A percentile compares a stretch with the other conserved stretches of the same genome.
phyloP scores from a whole-genome alignment of 2,113 vertebrate species.

The Pelmatolapia mariae region DNA sequence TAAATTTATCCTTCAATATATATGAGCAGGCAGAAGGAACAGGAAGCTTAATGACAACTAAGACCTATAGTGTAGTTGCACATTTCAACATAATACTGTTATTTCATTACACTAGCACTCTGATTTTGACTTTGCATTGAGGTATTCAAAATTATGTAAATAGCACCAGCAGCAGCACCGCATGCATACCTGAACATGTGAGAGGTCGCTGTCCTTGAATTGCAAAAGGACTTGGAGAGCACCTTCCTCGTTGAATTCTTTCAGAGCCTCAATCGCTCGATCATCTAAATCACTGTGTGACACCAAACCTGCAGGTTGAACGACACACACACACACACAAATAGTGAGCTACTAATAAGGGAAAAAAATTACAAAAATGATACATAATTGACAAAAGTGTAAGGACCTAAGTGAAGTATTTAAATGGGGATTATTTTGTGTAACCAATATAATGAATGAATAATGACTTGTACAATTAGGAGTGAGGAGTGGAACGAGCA shows the following conservation, averaged over 20 bases:
- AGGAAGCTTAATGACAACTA: background rate
- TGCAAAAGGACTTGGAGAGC: slow-evolving; percentile 97
- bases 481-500: background rate
- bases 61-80: background rate
- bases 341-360: background rate
- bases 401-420: background rate
- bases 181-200: slow-evolving; percentile 91
- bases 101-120: background rate
- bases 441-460: background rate
- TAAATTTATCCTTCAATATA: background rate
- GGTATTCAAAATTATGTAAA: background rate
- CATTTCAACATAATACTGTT: background rate
- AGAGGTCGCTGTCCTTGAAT: slow-evolving; percentile 99
- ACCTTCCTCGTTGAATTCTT: slow-evolving; percentile 99
- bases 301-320: slow-evolving; percentile 84
- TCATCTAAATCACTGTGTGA: slow-evolving; percentile 99
- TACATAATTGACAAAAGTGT: background rate
- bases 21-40: background rate
- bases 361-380: background rate
- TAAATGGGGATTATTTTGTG: background rate
- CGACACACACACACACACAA: background rate
- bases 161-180: background rate
- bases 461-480: background rate
- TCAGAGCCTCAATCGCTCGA: slow-evolving; percentile 97
- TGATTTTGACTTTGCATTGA: background rate